Percentiles rank a stretch among this genome's conserved stretches.
These are phyloP conservation scores for Protonemura montana DNA, from an alignment of 2,888 invertebrate genomes.

Conservation along the genomic window DNA sequence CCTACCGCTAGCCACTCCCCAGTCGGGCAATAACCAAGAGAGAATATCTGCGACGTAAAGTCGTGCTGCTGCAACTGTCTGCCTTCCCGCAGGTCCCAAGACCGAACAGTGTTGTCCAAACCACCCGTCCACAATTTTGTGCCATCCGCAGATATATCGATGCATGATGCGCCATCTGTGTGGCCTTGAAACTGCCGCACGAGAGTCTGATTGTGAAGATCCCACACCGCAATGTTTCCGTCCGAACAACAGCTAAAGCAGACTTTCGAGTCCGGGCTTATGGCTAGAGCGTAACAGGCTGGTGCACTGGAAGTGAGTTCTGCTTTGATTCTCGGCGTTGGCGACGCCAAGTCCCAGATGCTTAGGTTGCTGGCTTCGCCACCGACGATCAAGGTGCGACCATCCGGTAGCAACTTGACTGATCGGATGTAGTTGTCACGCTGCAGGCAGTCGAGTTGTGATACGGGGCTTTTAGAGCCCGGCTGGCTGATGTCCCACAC, in stretches of 20 bases:
- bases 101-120: slow-evolving; percentile 94
- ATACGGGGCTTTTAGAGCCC: slow-evolving; percentile 78
- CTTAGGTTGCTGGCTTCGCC: slow-evolving; percentile 95
- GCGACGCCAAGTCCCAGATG: slow-evolving; percentile 93
- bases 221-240: slow-evolving; percentile 98
- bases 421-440: slow-evolving; percentile 95
- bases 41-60: slow-evolving; percentile 90
- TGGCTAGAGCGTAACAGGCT: slow-evolving; percentile 97
- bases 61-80: slow-evolving; percentile 94
- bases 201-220: slow-evolving; percentile 86
- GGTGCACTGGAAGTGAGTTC: slow-evolving; percentile 91
- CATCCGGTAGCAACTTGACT: slow-evolving; percentile 93
- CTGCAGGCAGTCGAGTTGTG: slow-evolving; percentile 85
- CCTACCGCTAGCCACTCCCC: slow-evolving; percentile 98
- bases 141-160: slow-evolving; percentile 95
- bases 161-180: slow-evolving; percentile 97
- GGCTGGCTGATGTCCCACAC: slow-evolving; percentile 83
- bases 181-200: slow-evolving; percentile 95
- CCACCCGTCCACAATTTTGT: slow-evolving; percentile 92
- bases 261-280: slow-evolving; percentile 94
- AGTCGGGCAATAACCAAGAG: slow-evolving; percentile 90
- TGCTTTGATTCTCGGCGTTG: slow-evolving; percentile 91
- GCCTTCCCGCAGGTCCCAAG: slow-evolving; percentile 95
- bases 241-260: slow-evolving; percentile 99
- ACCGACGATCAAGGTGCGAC: slow-evolving; percentile 92